Evolutionary conservation across 2,888 invertebrate genomes (phyloP).

Genomic region (Ctena decussata): DNA sequence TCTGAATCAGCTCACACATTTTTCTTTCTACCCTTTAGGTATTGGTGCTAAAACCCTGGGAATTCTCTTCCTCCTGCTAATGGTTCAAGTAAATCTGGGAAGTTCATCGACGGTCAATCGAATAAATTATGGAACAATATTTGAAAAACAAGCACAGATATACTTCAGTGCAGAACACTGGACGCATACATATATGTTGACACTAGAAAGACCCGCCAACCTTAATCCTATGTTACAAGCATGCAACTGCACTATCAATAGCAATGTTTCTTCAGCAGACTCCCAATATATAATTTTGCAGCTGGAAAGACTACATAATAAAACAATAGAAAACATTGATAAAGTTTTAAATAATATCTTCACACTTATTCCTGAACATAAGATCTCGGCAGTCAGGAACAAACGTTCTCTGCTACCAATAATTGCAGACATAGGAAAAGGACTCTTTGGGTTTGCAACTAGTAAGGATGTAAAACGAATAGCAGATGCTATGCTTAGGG

Average conservation of each 20-base stretch:
- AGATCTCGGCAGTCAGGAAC: background rate
- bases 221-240: background rate
- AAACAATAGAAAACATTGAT: background rate
- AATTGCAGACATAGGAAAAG: background rate
- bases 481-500: constrained; percentile 12
- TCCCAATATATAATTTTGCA: background rate
- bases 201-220: background rate
- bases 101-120: background rate
- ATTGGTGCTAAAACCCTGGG: background rate
- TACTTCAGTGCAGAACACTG: constrained; percentile 1
- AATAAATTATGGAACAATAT: constrained; percentile 16
- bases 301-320: constrained; percentile 3
- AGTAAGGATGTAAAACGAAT: background rate
- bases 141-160: background rate
- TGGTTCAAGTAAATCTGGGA: background rate
- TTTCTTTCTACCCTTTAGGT: background rate
- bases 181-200: constrained; percentile 18
- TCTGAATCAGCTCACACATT: background rate
- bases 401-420: constrained; percentile 4
- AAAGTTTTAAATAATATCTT: background rate
- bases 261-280: background rate
- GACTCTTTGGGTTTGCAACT: background rate
- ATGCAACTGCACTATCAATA: background rate
- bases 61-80: background rate
- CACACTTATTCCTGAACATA: background rate